These are phyloP conservation scores for Epinotia bilunana DNA, from an alignment of 2,888 invertebrate species.

Conservation along the genomic window DNA sequence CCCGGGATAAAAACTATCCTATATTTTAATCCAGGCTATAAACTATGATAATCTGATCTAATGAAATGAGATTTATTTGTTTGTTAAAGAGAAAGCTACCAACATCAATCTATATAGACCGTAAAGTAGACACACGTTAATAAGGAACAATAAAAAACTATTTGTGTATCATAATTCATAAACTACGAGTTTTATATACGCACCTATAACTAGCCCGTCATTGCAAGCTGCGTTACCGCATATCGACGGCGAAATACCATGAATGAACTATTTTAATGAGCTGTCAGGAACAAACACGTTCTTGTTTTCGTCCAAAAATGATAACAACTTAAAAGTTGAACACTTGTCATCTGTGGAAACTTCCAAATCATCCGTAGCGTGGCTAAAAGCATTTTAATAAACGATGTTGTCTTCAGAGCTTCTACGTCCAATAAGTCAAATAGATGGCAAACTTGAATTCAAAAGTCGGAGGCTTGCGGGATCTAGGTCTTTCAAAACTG, in stretches of 20 bases:
- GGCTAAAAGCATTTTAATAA: slow-evolving; percentile 7
- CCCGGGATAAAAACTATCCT: no score
- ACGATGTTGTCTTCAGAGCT: neutral
- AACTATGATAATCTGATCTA: no score
- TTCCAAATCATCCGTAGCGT: neutral
- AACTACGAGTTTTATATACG: neutral
- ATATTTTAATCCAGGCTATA: no score
- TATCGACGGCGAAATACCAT: no score
- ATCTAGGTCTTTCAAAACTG: no score
- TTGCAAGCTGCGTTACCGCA: neutral
- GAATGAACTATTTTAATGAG: no score
- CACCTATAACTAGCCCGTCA: neutral
- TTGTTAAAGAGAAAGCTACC: no score
- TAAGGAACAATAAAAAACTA: neutral
- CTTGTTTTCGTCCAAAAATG: neutral
- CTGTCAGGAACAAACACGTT: neutral
- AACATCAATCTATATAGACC: no score
- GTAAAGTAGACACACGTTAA: no score
- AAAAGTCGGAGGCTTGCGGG: neutral
- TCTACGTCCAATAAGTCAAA: neutral
- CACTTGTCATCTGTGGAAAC: slow-evolving; percentile 1
- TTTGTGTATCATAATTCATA: neutral
- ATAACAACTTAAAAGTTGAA: neutral
- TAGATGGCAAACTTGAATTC: neutral
- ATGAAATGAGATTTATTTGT: no score